Conservation (phyloP, 2,888 invertebrate genomes). For the Sepioteuthis lessoniana region DNA sequence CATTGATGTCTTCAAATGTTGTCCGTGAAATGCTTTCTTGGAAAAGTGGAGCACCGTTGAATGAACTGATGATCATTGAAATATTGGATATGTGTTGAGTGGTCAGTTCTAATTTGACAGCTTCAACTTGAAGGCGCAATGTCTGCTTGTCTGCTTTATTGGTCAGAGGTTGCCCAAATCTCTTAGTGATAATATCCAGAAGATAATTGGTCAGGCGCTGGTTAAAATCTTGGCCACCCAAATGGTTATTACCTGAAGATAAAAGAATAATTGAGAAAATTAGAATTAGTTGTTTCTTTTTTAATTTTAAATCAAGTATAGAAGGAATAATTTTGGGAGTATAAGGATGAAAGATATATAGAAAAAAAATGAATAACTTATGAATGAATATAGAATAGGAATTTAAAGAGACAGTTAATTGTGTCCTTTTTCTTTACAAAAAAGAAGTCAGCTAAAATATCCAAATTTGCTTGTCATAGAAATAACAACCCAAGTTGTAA, state of each 20-base stretch:
- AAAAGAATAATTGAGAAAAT: background rate
- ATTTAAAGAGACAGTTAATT: too few species aligned
- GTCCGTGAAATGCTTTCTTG: conserved; percentile 71
- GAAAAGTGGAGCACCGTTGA: conserved; percentile 63
- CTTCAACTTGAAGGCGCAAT: conserved; percentile 75
- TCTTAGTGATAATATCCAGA: conserved; percentile 63
- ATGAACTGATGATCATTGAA: conserved; percentile 68
- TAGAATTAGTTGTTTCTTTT: background rate
- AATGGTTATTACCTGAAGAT: conserved; percentile 76
- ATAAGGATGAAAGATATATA: too few species aligned
- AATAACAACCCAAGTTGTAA: too few species aligned
- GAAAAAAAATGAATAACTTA: too few species aligned
- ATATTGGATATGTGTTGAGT: conserved; percentile 62
- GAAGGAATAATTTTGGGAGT: too few species aligned
- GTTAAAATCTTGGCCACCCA: conserved; percentile 78
- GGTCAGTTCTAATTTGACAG: conserved; percentile 75
- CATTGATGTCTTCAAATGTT: conserved; percentile 76
- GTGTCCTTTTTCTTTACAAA: too few species aligned
- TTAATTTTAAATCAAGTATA: background rate
- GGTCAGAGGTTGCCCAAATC: conserved; percentile 64
- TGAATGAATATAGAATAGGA: too few species aligned
- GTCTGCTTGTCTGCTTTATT: conserved; percentile 76
- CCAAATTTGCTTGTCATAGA: too few species aligned
- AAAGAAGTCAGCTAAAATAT: too few species aligned
- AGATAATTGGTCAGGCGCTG: conserved; percentile 74